Evolutionary conservation across 2,888 invertebrate species (phyloP).

Genomic region (Drosophila borealis): DNA sequence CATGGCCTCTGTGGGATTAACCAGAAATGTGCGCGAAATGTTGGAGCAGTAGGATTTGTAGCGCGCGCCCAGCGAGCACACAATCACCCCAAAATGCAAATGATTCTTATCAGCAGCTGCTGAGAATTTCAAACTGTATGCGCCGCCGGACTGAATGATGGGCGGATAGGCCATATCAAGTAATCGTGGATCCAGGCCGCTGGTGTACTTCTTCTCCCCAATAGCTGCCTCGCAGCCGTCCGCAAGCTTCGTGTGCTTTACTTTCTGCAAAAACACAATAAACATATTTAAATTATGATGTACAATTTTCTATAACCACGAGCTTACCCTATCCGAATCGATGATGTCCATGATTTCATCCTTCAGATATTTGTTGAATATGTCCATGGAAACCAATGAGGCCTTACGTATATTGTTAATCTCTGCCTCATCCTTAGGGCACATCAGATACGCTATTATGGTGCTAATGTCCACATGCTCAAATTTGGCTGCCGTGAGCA

Average conservation of each 20-base stretch:
- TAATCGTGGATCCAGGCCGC: slow-evolving; percentile 94
- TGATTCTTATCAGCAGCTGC: slow-evolving; percentile 96
- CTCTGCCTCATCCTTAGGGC: slow-evolving; percentile 97
- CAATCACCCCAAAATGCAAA: slow-evolving; percentile 97
- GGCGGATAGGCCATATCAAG: slow-evolving; percentile 99
- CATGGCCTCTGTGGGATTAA: slow-evolving; percentile 93
- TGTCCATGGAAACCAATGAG: slow-evolving; percentile 95
- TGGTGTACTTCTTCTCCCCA: slow-evolving; percentile 97
- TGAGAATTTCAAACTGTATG: slow-evolving; percentile 98
- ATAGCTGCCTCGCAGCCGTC: slow-evolving; percentile 97
- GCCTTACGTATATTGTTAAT: slow-evolving; percentile 96
- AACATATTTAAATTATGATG: background rate
- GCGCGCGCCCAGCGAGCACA: slow-evolving; percentile 96
- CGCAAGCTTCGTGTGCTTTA: slow-evolving; percentile 97
- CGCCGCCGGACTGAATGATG: slow-evolving; percentile 99
- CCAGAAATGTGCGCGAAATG: slow-evolving; percentile 97
- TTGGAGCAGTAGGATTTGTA: slow-evolving; percentile 99
- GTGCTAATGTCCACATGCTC: slow-evolving; percentile 95
- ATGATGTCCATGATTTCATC: slow-evolving; percentile 99
- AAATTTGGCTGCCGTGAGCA: slow-evolving; percentile 91
- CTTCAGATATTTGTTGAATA: slow-evolving; percentile 98
- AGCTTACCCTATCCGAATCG: slow-evolving; percentile 94
- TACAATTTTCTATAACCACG: background rate
- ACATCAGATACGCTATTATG: slow-evolving; percentile 94
- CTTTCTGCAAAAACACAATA: slow-evolving; percentile 90